Conservation (phyloP, 2,797 vertebrate species). For the Acipenser transmontanus region DNA sequence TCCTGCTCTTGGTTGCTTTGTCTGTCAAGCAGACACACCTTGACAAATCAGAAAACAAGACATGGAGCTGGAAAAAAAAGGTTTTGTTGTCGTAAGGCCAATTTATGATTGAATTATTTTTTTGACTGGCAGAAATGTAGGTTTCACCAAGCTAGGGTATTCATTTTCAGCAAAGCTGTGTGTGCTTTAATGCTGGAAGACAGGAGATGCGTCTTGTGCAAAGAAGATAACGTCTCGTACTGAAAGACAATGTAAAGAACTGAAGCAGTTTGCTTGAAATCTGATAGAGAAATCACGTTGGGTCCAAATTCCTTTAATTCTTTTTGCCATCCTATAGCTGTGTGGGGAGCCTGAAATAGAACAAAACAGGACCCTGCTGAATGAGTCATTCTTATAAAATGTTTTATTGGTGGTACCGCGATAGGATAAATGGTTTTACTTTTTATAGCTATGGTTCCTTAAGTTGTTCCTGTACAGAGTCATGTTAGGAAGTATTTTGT, state of each 20-base stretch:
- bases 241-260: slow-evolving; percentile 33
- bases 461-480: neutral
- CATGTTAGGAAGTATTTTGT: neutral
- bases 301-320: slow-evolving; percentile 44
- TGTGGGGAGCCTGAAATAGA: neutral
- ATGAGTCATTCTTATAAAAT: slow-evolving; percentile 3
- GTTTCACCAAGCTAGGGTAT: slow-evolving; percentile 2
- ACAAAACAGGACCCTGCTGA: neutral
- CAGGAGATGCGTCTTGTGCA: slow-evolving; percentile 17
- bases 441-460: neutral
- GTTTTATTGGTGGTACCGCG: neutral
- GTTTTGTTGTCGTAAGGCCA: no score
- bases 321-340: slow-evolving; percentile 20
- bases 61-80: no score
- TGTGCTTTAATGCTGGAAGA: slow-evolving; percentile 28
- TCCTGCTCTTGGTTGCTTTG: no score
- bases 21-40: no score
- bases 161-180: slow-evolving; percentile 16
- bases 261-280: slow-evolving; percentile 35
- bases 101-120: no score
- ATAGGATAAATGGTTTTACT: neutral
- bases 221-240: slow-evolving; percentile 31
- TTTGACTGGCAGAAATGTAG: no score
- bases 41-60: no score
- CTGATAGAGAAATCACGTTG: slow-evolving; percentile 38